A percentile compares a stretch with the other conserved stretches of the same genome.
Conservation (phyloP, 2,113 vertebrate genomes). For the Chionodraco myersi region DNA sequence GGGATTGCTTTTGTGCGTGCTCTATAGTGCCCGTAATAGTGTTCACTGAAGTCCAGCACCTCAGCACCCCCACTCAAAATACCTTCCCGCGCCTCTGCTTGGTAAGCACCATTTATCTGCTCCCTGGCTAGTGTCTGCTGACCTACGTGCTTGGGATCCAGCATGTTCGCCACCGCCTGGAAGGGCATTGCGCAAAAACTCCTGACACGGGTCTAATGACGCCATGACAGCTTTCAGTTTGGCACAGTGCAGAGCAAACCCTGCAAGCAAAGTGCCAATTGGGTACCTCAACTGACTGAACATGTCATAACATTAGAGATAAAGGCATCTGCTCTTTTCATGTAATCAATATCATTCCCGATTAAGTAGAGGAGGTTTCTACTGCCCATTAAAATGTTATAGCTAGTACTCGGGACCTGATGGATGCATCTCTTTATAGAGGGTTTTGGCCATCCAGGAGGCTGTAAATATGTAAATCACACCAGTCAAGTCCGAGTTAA, state of each 20-base stretch:
- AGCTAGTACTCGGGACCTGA: conserved; percentile 50
- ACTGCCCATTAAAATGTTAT: conserved; percentile 52
- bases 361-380: conserved; percentile 50
- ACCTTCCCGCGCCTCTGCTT: too few species aligned
- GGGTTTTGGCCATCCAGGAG: conserved; percentile 53
- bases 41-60: too few species aligned
- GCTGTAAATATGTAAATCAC: conserved; percentile 56
- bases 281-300: conserved; percentile 56
- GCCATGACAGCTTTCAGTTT: conserved; percentile 58
- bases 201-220: conserved; percentile 45
- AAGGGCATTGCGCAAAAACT: conserved; percentile 65
- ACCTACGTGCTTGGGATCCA: conserved; percentile 62
- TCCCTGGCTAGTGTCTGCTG: conserved; percentile 61
- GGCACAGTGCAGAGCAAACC: conserved; percentile 40
- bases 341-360: conserved; percentile 50
- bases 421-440: conserved; percentile 50
- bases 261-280: conserved; percentile 34
- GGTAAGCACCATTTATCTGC: conserved; percentile 58
- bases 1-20: too few species aligned
- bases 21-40: too few species aligned
- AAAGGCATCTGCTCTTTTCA: conserved; percentile 33
- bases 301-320: conserved; percentile 49
- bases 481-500: conserved; percentile 27
- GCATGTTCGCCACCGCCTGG: conserved; percentile 67
- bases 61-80: too few species aligned